phyloP scores from a whole-genome alignment of 2,888 invertebrate genomes.

The Acleris laterana region DNA sequence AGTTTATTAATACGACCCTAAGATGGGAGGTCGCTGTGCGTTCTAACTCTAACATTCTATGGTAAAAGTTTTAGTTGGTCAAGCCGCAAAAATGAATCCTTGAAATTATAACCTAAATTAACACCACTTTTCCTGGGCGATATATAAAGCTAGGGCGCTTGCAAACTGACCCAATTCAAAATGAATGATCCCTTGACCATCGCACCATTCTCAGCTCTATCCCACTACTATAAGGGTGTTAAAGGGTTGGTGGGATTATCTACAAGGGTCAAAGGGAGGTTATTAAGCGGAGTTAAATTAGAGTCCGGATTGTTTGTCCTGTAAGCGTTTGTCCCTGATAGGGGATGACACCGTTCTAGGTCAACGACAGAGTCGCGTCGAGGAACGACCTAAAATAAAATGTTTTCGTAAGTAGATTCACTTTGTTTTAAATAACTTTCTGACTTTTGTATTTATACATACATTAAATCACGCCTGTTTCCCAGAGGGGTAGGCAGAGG shows the following conservation, averaged over 20 bases:
- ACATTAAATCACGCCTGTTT: no score
- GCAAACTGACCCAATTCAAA: slow-evolving; percentile 12
- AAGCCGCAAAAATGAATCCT: slow-evolving; percentile 12
- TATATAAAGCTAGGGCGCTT: slow-evolving; percentile 20
- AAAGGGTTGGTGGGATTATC: background rate
- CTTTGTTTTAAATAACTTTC: no score
- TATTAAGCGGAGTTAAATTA: slow-evolving; percentile 28
- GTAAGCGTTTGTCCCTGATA: slow-evolving; percentile 13
- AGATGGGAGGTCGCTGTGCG: no score
- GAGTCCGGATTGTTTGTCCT: slow-evolving; percentile 29
- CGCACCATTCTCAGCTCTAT: background rate
- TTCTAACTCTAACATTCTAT: background rate
- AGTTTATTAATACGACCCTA: no score
- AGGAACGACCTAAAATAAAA: background rate
- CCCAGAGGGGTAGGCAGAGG: no score
- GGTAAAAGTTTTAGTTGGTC: slow-evolving; percentile 9
- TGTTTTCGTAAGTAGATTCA: background rate
- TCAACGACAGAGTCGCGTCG: background rate
- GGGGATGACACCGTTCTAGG: slow-evolving; percentile 9
- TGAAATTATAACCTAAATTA: slow-evolving; percentile 26
- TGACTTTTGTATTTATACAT: no score
- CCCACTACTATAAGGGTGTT: background rate
- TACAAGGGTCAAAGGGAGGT: slow-evolving; percentile 20
- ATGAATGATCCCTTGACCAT: no score
- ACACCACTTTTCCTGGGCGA: slow-evolving; percentile 15